Conservation (phyloP, 2,888 invertebrate species). For the Panzeria rudis region DNA sequence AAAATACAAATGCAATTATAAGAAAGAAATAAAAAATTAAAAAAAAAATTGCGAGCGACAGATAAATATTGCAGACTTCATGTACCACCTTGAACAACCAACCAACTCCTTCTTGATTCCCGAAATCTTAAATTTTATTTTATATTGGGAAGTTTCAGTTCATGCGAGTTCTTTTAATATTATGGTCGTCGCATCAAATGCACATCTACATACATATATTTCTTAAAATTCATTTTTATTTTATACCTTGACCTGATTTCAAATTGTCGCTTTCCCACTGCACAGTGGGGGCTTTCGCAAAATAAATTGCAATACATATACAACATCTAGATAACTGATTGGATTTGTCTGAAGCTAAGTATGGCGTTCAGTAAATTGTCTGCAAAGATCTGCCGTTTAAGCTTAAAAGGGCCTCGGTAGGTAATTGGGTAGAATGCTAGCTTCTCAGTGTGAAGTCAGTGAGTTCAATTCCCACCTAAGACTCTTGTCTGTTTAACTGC, state of each 20-base stretch:
- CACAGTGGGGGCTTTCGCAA: neutral
- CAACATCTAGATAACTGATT: neutral
- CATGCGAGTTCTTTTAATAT: neutral
- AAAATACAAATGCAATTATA: constrained; percentile 20
- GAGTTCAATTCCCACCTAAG: too few relatives aligned
- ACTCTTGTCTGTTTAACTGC: too few relatives aligned
- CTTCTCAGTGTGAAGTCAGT: too few relatives aligned
- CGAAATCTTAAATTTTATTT: neutral
- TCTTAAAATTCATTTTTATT: neutral
- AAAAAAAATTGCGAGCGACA: neutral
- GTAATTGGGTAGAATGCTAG: too few relatives aligned
- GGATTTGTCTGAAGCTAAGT: too few relatives aligned
- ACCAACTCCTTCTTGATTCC: constrained; percentile 1
- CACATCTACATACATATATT: neutral
- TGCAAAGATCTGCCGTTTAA: too few relatives aligned
- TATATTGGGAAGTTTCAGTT: neutral
- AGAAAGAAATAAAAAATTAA: neutral
- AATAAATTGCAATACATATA: neutral
- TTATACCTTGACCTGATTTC: constrained; percentile 32
- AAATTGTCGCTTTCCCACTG: constrained; percentile 9
- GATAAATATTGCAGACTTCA: neutral
- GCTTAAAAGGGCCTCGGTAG: too few relatives aligned
- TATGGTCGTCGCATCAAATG: neutral
- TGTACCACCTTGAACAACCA: neutral
- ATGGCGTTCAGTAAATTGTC: too few relatives aligned